Conservation (phyloP, 2,797 vertebrate genomes). For the Intellagama lesueurii region DNA sequence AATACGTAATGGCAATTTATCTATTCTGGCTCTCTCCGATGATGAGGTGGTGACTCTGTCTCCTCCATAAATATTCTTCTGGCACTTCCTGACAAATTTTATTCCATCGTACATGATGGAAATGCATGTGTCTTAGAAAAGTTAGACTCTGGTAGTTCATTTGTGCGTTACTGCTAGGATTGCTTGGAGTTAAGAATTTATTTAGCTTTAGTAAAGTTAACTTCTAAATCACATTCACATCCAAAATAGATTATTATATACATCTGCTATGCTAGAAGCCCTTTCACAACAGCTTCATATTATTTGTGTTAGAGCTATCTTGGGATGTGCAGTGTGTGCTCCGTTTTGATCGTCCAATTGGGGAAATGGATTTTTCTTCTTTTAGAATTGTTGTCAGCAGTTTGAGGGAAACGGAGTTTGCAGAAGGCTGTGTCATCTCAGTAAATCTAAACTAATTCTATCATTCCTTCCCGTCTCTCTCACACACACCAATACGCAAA, state of each 20-base stretch:
- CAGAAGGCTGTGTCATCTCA: constrained; percentile 51
- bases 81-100: neutral
- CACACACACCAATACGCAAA: constrained; percentile 1
- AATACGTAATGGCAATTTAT: neutral
- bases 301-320: constrained; percentile 38
- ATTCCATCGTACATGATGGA: neutral
- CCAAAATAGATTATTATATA: constrained; percentile 20
- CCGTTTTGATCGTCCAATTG: constrained; percentile 49
- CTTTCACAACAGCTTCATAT: constrained; percentile 36
- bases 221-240: constrained; percentile 42
- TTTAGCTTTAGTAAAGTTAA: constrained; percentile 51
- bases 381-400: constrained; percentile 39
- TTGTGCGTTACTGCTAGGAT: neutral
- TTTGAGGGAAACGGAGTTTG: constrained; percentile 46
- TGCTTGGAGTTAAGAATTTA: constrained; percentile 51
- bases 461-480: neutral
- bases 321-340: constrained; percentile 56
- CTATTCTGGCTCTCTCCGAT: neutral
- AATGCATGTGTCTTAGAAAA: neutral
- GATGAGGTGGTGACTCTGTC: too few relatives aligned
- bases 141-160: neutral
- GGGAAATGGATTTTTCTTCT: constrained; percentile 25
- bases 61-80: neutral
- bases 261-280: constrained; percentile 47
- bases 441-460: constrained; percentile 67